phyloP scores from a whole-genome alignment of 2,888 invertebrate genomes.

The Andrena marginata region DNA sequence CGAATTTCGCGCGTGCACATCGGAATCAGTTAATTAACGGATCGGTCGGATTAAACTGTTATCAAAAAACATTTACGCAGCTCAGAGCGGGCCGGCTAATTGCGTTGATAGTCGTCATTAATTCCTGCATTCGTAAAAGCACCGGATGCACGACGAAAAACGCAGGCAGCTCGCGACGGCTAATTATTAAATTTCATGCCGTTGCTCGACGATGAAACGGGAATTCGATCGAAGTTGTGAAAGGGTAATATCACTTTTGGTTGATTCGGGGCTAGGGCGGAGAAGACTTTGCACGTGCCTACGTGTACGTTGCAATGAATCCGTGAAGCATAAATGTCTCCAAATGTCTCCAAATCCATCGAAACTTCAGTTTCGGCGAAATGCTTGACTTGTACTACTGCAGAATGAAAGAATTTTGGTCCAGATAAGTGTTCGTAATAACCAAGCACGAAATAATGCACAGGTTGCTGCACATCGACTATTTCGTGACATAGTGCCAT shows the following conservation, averaged over 20 bases:
- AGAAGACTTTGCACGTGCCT: too few species aligned
- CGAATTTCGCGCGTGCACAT: conserved; percentile 17
- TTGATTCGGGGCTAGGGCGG: too few species aligned
- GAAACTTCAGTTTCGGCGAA: background rate
- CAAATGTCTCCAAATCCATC: background rate
- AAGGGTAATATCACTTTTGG: background rate
- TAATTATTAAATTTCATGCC: conserved; percentile 26
- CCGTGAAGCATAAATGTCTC: too few species aligned
- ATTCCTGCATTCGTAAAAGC: conserved; percentile 39
- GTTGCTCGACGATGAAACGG: background rate
- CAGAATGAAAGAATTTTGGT: background rate
- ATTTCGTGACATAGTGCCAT: background rate
- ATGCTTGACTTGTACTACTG: conserved; percentile 4
- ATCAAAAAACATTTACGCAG: conserved; percentile 55
- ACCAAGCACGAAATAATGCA: background rate
- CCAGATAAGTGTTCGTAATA: background rate
- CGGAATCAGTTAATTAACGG: conserved; percentile 62
- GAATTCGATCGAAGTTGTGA: background rate
- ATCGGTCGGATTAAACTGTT: conserved; percentile 53
- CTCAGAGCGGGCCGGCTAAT: conserved; percentile 47
- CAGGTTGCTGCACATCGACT: background rate
- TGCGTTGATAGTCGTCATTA: conserved; percentile 54
- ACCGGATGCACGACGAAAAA: background rate
- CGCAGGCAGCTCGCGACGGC: background rate
- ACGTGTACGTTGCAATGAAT: too few species aligned